Evolutionary conservation across 2,888 invertebrate genomes (phyloP).

Genomic region (Idaea biselata): DNA sequence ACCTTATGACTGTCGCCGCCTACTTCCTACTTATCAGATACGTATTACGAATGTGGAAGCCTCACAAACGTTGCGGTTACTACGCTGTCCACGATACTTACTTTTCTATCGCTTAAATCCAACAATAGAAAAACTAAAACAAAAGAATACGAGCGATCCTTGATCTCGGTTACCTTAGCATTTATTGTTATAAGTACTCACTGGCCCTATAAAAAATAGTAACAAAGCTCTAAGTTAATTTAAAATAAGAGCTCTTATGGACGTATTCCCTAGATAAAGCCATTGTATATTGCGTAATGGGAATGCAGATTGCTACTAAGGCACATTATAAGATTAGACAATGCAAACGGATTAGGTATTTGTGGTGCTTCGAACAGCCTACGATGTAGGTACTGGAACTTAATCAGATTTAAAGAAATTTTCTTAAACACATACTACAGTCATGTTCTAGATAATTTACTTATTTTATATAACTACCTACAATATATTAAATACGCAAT

Average conservation of each 20-base stretch:
- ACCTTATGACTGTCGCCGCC: conserved; percentile 74
- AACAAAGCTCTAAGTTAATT: not conserved
- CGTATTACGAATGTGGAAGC: conserved; percentile 75
- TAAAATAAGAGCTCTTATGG: not conserved
- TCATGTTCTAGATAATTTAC: not conserved
- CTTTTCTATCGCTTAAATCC: conserved; percentile 18
- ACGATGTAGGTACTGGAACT: conserved; percentile 45
- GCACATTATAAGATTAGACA: conserved; percentile 77
- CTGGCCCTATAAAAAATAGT: not conserved
- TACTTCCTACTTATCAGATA: conserved; percentile 70
- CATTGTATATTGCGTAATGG: conserved; percentile 6
- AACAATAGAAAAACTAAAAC: conserved; percentile 14
- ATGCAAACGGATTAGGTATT: conserved; percentile 75
- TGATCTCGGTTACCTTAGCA: conserved; percentile 10
- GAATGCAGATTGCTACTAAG: conserved; percentile 54
- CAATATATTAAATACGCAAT: not conserved
- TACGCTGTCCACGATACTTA: conserved; percentile 50
- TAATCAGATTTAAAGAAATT: conserved; percentile 56
- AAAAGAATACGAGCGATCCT: conserved; percentile 13
- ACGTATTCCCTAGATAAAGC: not conserved
- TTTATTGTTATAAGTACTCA: conserved; percentile 1
- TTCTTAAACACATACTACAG: conserved; percentile 29
- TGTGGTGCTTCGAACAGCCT: conserved; percentile 72
- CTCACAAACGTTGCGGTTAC: conserved; percentile 73
- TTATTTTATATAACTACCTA: not conserved